Base-by-base conservation (phyloP, 2,888 invertebrate genomes). In the Eurytoma adleriae region DNA sequence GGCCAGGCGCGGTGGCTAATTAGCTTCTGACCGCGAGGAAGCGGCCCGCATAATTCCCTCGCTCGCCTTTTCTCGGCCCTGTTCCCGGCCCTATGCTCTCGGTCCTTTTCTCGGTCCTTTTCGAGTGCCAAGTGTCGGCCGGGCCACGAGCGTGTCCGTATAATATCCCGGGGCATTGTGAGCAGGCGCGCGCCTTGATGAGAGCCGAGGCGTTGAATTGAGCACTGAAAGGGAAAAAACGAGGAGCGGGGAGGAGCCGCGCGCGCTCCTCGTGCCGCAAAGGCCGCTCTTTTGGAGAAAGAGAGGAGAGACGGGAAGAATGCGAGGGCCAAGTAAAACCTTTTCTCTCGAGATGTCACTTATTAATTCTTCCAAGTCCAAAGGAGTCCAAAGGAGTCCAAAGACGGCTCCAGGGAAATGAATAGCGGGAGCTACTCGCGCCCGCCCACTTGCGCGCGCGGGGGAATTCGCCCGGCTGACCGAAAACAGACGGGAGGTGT, bases 341-440 rank as follows among this genome's bases (percentile, higher is more conserved):
- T 88, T 88, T 87, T 85, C 84, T 85, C 59, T 78, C 85, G 85
- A 88, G 87, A 88, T 90, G 90, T 90, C 90, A 90, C 90, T 90
- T 90, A 90, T 90, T 90, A 90, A 90, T 90, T 90, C 89, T 85
- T 82, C 86, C n/a, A n/a, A n/a, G n/a, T n/a, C n/a, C n/a, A n/a
- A n/a, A n/a, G n/a, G n/a, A n/a, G n/a, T n/a, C n/a, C n/a, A n/a
- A n/a, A n/a, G n/a, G 86, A 87, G 86, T 88, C 87, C 71, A 54
- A 85, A 84, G 84, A 56, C 12, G 56, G 56, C 18, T 62, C n/a
- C 74, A 79, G 72, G 80, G 61, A 73, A 77, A 88, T 85, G 88
- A 88, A 88, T 87, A 87, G 89, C 87, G 84, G 86, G 85, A 86
- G 86, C 84, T 82, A 16, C 16, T 2, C 68, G 4, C 54, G 62